Base-by-base conservation (phyloP, 2,797 vertebrate species). In the Picus viridis region DNA sequence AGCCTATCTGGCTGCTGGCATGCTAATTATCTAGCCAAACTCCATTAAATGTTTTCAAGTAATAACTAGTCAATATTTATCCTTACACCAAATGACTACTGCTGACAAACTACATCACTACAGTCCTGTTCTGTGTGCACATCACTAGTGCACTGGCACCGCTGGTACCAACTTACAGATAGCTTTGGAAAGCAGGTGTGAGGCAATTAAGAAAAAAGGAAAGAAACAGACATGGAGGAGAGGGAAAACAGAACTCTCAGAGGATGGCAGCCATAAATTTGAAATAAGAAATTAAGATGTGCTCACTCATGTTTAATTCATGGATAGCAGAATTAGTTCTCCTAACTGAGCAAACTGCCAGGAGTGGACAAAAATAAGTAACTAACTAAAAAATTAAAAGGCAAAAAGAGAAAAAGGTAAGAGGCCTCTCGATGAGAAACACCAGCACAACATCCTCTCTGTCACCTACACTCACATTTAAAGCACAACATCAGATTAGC, bases 281-380 rank as follows among this genome's bases (percentile, higher is more conserved):
- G 47, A 92, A 95, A 85, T 70, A 68, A 89, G 75, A 68, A 95
- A 94, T 92, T 93, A 86, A 89, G 79, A 85, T 69, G 65, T 32
- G 71, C 30, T 81, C 54, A 4, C 43, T 96, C 73, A 84, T 95
- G 53, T 91, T 94, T 94, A 94, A 93, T 94, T 92, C 79, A 95
- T 83, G 65, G 41, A 49, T 29, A 16, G 64, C 54, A 78, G 83
- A 83, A 73, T 69, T 17, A 18, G 53, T 62, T 83, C 49, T 90
- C 82, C 12, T 41, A 78, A 89, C 61, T 54, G 51, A 90, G 74
- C 34, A 86, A 93, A 77, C 26, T 88, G 49, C 64, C 29, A 51
- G 32, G 71, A 84, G 32, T 73, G 59, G 61, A 61, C 36, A 88
- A 63, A 84, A 88, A 65, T 8, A 3, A 64, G 27, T 18, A 67